Percentiles rank a stretch among this genome's conserved stretches.
Conservation (phyloP, 2,888 invertebrate species). For the Atherix ibis region DNA sequence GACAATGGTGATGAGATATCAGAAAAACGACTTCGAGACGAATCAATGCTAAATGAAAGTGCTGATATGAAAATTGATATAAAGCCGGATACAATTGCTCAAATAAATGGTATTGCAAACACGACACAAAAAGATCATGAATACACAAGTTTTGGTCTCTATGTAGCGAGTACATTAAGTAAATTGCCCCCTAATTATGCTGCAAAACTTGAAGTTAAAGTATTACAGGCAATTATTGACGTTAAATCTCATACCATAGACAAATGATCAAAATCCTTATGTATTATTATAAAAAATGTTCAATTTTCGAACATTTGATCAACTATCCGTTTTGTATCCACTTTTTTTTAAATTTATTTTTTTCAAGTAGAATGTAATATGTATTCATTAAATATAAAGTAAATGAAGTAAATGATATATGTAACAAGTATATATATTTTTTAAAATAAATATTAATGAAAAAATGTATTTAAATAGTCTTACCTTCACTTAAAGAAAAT, state of each 20-base stretch:
- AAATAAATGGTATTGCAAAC: background rate
- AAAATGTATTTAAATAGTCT: slow-evolving; percentile 16
- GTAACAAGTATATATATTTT: background rate
- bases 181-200: slow-evolving; percentile 23
- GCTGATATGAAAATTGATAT: background rate
- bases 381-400: too few species aligned
- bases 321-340: too few species aligned
- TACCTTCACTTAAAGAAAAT: slow-evolving; percentile 20
- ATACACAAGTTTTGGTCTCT: slow-evolving; percentile 27
- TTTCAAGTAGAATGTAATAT: too few species aligned
- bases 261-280: too few species aligned
- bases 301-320: too few species aligned
- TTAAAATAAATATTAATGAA: background rate
- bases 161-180: slow-evolving; percentile 30
- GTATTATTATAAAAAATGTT: too few species aligned
- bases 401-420: too few species aligned
- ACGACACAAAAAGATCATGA: background rate
- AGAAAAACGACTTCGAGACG: slow-evolving; percentile 14
- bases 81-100: background rate
- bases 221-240: slow-evolving; percentile 28
- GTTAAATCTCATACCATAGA: too few species aligned
- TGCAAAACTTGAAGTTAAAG: slow-evolving; percentile 25
- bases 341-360: too few species aligned
- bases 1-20: background rate
- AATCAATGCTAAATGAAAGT: slow-evolving; percentile 16